phyloP scores from a whole-genome alignment of 2,113 vertebrate genomes.

The Entomyzon cyanotis region DNA sequence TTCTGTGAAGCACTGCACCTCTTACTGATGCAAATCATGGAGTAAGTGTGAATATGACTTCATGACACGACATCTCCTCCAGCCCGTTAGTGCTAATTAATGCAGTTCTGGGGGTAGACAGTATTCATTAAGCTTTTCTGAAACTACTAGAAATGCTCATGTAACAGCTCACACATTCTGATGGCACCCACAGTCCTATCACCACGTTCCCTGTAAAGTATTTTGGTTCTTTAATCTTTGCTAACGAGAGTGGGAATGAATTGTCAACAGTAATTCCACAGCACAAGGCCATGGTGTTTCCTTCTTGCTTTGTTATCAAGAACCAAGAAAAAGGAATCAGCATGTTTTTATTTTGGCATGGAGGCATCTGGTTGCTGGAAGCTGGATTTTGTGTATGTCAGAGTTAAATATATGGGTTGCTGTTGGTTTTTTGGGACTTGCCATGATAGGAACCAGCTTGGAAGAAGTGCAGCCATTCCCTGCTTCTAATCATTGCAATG shows the following conservation, averaged over 20 bases:
- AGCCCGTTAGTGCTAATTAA: constrained; percentile 49
- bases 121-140: constrained; percentile 57
- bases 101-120: constrained; percentile 29
- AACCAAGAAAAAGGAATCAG: not conserved
- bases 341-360: not conserved
- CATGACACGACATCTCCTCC: constrained; percentile 1
- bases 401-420: not conserved
- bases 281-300: not conserved
- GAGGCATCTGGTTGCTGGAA: not conserved
- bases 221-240: constrained; percentile 26
- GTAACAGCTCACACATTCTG: constrained; percentile 49
- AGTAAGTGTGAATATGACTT: constrained; percentile 43
- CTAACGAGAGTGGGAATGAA: not conserved
- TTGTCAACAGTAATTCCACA: constrained; percentile 14
- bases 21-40: constrained; percentile 9
- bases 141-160: constrained; percentile 44
- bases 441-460: not conserved
- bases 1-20: not conserved
- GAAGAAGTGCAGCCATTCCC: not conserved
- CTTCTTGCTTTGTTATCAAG: not conserved
- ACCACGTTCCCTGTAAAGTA: not conserved
- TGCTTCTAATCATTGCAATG: not conserved
- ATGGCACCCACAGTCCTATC: constrained; percentile 5
- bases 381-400: not conserved
- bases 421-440: not conserved